Conservation (phyloP, 2,113 vertebrate genomes). For the Callospermophilus lateralis region DNA sequence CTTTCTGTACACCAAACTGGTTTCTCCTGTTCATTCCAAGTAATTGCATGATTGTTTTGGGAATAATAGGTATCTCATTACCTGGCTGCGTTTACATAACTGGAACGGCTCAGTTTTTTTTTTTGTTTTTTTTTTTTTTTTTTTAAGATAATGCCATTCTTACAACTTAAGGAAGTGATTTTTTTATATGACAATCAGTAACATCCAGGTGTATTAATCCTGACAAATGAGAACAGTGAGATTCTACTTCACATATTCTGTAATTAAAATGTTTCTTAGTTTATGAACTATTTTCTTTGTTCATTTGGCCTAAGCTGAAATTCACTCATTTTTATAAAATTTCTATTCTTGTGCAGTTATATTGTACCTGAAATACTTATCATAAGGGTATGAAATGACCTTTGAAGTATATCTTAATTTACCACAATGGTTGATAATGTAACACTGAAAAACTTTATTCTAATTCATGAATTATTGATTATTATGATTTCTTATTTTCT, state of each 20-base stretch:
- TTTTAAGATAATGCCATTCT: not conserved
- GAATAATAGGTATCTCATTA: not conserved
- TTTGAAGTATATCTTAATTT: conserved; percentile 55
- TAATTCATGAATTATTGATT: conserved; percentile 48
- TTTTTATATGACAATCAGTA: not conserved
- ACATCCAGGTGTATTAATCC: not conserved
- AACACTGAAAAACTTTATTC: conserved; percentile 71
- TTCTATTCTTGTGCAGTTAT: not conserved
- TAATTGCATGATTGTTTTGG: not conserved
- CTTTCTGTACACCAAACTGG: not conserved
- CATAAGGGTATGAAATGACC: conserved; percentile 13
- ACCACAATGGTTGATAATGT: conserved; percentile 51
- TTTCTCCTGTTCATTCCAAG: not conserved
- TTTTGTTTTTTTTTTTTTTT: not conserved
- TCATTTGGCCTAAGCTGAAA: conserved; percentile 10
- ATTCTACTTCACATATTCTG: conserved; percentile 30
- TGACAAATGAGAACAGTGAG: not conserved
- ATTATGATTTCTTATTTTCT: conserved; percentile 77
- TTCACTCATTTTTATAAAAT: conserved; percentile 50
- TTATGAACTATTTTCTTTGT: conserved; percentile 1
- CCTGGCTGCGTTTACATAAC: not conserved
- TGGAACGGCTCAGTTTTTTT: not conserved
- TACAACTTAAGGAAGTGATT: not conserved
- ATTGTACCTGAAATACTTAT: not conserved
- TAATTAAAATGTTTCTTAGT: not conserved